Evolutionary conservation across 2,797 vertebrate species (phyloP), one percentile per base, ranked within the genome.

Genomic region (Acestrorhynchus altus): DNA sequence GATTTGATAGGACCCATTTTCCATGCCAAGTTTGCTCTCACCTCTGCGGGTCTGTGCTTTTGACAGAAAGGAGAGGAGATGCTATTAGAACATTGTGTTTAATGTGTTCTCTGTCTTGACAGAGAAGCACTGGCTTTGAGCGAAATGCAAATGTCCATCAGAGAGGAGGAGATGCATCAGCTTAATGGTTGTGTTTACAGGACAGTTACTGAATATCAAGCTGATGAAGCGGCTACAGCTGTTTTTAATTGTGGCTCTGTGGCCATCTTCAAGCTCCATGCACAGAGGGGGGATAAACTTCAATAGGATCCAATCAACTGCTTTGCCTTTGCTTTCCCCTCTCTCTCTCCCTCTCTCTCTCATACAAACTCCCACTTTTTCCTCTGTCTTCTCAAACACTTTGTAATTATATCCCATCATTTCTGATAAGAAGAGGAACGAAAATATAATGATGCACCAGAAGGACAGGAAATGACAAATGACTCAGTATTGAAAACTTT

Each of bases 191-290:
- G 80, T 86, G 82, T 87, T 88, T 87, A 85, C 78, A 76, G 78
- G 60, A 80, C 85, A 78, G 83, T 88, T 82, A 82, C 59, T 82
- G 86, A 87, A 90, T 87, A 88, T 89, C 82, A 82, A 83, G 79
- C 84, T 82, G 81, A 88, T 77, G 64, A 84, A 52, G 63, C 40
- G 77, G 81, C 83, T 81, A 77, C 85, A 88, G 86, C 84, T 90
- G 85, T 68, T 74, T 80, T 78, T 89, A 88, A 88, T 87, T 88
- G 83, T 80, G 49, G 72, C 70, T 69, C 74, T 78, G 65, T 22
- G 59, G 79, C 66, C 79, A 40, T 9, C 67, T 57, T 73, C 68
- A 75, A 71, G 70, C 72, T 79, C 28, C 65, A 80, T 49, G 39
- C 24, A 61, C 64, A 65, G 47, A 74, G 31, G 51, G 66, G 67